Conservation (phyloP, 2,888 invertebrate genomes). For the Endotricha flammealis region DNA sequence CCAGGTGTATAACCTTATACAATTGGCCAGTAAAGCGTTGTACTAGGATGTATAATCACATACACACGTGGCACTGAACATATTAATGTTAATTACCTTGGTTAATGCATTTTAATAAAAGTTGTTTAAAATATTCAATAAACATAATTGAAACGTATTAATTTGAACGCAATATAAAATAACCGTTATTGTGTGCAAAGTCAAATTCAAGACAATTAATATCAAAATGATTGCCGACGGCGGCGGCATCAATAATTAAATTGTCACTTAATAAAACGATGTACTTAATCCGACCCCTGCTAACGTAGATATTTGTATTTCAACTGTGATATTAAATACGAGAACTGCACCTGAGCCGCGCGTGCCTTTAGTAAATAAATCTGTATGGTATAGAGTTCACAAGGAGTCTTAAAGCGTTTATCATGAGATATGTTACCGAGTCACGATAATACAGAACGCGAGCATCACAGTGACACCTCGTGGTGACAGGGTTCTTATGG, state of each 20-base stretch:
- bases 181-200: too few relatives aligned
- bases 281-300: conserved; percentile 28
- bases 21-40: too few relatives aligned
- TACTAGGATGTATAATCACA: too few relatives aligned
- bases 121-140: too few relatives aligned
- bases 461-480: conserved; percentile 12
- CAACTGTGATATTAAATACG: conserved; percentile 41
- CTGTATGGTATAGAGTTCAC: conserved; percentile 1
- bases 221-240: conserved; percentile 4
- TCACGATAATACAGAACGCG: conserved; percentile 41
- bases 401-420: conserved; percentile 29
- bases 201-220: too few relatives aligned
- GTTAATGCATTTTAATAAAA: too few relatives aligned
- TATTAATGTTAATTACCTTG: too few relatives aligned
- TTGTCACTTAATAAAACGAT: conserved; percentile 3
- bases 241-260: neutral
- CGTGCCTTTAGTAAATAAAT: conserved; percentile 37
- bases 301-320: conserved; percentile 36
- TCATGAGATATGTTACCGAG: conserved; percentile 36
- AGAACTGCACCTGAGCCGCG: conserved; percentile 41
- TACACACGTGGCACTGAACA: too few relatives aligned
- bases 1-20: too few relatives aligned
- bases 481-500: too few relatives aligned
- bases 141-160: too few relatives aligned
- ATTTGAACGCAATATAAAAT: too few relatives aligned